Base-by-base conservation (phyloP, 2,113 vertebrate genomes). In the Mesocricetus auratus region DNA sequence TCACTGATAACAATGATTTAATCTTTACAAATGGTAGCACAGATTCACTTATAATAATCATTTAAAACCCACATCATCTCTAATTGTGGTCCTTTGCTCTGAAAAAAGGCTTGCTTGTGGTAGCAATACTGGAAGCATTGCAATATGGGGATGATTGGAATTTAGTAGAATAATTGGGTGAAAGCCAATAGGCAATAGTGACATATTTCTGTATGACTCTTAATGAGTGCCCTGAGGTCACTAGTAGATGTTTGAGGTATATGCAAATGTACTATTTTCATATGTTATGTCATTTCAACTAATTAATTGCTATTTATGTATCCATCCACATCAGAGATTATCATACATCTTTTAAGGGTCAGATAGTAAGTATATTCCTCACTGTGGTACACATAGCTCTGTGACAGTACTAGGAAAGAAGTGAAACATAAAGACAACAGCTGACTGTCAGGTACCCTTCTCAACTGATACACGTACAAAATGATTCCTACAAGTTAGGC, bases 51-150 rank as follows among this genome's bases (percentile, higher is more conserved):
- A 58, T 56, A 19, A 56, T 87, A 88, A n/a, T 73, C 22, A 50
- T 86, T 91, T 89, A 68, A 94, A 83, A 85, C 74, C 9, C 2
- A 39, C 60, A 74, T 93, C 15, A 17, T 82, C 45, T 94, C 24
- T 3, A 56, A 17, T 83, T 33, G 78, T 7, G 29, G 0, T 5
- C n/a, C 7, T 90, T 86, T 64, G 60, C 7, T 42, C 58, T 8
- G 7, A 86, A 83, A 69, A 94, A 60, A 7, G 5, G 1, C 29
- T 85, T 89, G 6, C 45, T 47, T 71, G n/a, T 82, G 6, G 3
- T 78, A 79, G 47, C 5, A 7, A 29, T 73, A 17, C 2, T 87
- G 33, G n/a, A 68, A 91, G 19, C 16, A 7, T 26, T 71, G 13
- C 0, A 82, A 22, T 82, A 19, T 66, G 42, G 56, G 19, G 73